Conservation (phyloP, 2,888 invertebrate species). For the Pheosia tremula region DNA sequence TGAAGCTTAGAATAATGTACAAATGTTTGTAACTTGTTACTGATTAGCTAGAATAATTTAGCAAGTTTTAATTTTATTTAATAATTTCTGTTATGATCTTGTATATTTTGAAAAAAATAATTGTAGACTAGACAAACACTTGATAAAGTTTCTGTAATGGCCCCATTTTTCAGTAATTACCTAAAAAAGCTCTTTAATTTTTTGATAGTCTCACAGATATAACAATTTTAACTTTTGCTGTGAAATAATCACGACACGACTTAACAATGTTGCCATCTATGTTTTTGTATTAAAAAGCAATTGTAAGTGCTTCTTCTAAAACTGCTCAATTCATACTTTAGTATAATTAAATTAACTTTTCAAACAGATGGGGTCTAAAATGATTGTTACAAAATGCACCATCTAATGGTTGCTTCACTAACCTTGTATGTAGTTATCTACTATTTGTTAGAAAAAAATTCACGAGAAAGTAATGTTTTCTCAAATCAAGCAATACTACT, state of each 20-base stretch:
- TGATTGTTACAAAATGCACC: conserved; percentile 65
- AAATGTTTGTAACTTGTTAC: conserved; percentile 68
- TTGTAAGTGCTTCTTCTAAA: conserved; percentile 19
- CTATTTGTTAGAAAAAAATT: conserved; percentile 69
- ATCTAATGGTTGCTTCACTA: conserved; percentile 74
- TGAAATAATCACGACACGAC: neutral
- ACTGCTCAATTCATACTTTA: conserved; percentile 38
- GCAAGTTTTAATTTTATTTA: conserved; percentile 32
- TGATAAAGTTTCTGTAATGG: conserved; percentile 28
- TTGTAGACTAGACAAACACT: conserved; percentile 7
- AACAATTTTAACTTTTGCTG: neutral
- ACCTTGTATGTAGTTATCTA: conserved; percentile 43
- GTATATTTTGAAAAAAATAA: conserved; percentile 34
- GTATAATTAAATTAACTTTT: conserved; percentile 35
- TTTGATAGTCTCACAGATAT: neutral
- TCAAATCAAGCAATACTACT: conserved; percentile 83
- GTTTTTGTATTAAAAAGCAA: neutral
- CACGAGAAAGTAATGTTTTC: conserved; percentile 75
- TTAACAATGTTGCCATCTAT: neutral
- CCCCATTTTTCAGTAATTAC: conserved; percentile 20
- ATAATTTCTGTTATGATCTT: conserved; percentile 14
- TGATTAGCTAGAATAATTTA: conserved; percentile 76
- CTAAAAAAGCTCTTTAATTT: neutral
- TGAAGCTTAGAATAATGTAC: conserved; percentile 77
- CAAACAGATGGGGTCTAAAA: conserved; percentile 46